phyloP scores from a whole-genome alignment of 2,797 vertebrate species.

The Caiman crocodilus region DNA sequence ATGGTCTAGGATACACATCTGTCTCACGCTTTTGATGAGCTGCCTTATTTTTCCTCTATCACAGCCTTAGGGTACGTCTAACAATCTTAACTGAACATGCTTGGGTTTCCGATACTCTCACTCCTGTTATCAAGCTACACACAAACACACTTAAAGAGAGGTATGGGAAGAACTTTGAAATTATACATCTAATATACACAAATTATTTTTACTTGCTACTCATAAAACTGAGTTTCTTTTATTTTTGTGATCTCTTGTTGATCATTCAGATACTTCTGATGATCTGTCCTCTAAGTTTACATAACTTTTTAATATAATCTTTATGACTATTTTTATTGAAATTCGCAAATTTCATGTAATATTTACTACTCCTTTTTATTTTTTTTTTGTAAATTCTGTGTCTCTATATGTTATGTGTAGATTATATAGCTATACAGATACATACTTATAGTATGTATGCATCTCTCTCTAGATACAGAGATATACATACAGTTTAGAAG shows the following conservation, averaged over 20 bases:
- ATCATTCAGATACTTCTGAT: background rate
- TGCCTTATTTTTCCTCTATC: background rate
- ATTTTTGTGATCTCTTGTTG: background rate
- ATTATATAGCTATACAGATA: no score
- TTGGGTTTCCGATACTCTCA: background rate
- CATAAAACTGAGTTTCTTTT: background rate
- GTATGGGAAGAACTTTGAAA: background rate
- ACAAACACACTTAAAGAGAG: background rate
- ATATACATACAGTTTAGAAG: no score
- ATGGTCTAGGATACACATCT: background rate
- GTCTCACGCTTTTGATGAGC: background rate
- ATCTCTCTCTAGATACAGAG: no score
- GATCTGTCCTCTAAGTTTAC: background rate
- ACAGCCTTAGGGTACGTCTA: background rate
- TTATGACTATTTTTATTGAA: no score
- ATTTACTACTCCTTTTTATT: background rate
- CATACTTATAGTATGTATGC: no score
- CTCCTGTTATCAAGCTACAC: background rate
- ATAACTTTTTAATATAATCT: background rate
- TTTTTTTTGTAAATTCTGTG: background rate
- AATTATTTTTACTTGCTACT: background rate
- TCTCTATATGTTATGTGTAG: background rate
- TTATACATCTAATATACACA: background rate
- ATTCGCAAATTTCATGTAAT: background rate
- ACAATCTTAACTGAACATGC: background rate